Base-by-base conservation (phyloP, 2,113 vertebrate species). In the Hymenochirus boettgeri region DNA sequence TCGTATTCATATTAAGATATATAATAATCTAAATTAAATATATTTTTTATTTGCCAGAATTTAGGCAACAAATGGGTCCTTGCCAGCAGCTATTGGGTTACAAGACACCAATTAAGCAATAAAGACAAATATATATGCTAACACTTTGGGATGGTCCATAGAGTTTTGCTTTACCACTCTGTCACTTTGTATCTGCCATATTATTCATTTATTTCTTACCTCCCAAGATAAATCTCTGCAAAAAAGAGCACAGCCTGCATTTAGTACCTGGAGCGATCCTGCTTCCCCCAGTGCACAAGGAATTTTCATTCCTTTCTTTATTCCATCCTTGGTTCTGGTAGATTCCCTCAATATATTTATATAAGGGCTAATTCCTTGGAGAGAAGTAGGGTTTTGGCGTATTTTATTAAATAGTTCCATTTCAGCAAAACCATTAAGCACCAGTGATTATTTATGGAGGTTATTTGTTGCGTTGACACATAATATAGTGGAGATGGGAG, bases 331-430 rank as follows among this genome's bases (percentile, higher is more conserved):
- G 24, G 31, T 29, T 57, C 53, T 29, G 13, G 26, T 9, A 50
- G 21, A 65, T 47, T 37, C 51, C 19, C 52, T 19, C 37, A 62
- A 62, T 35, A n/a, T 65, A 50, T 65, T 57, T 65, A 65, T 65
- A 50, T 65, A 57, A 57, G 63, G 63, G 7, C 48, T 7, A 24
- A 31, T 18, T 56, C 52, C 52, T 33, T 23, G 37, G 62, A 56
- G 37, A 47, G 39, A 24, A 46, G 26, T 27, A 26, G 3, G 45
- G 17, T 24, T 57, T 45, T 15, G 33, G 56, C 47, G 57, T 21
- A 23, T 29, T 27, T 42, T n/a, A 42, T 42, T 11, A 13, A 39
- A 7, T 3, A 12, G 7, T 42, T 65, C 46, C 19, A 47, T 57
- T 48, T 51, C 19, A 37, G 8, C 31, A 15, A 25, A 37, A 22